Evolutionary conservation across 2,888 invertebrate genomes (phyloP).

Genomic region (Cyclophora albipunctata): DNA sequence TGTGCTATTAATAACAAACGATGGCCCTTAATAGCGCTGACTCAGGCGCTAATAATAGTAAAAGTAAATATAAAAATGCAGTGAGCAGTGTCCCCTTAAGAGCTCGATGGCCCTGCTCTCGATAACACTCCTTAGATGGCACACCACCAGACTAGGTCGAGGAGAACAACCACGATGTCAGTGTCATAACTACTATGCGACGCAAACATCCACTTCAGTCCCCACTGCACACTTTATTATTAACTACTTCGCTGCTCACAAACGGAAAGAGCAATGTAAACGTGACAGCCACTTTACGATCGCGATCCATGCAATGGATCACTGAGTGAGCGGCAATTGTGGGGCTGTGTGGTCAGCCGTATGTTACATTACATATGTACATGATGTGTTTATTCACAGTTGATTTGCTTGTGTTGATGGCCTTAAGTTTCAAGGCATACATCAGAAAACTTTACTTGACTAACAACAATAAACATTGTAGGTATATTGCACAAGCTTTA

Average conservation of each 20-base stretch:
- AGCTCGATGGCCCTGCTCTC: conserved; percentile 71
- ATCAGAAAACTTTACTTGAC: background rate
- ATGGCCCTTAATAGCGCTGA: too few relatives aligned
- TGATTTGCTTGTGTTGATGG: conserved; percentile 45
- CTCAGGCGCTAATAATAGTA: too few relatives aligned
- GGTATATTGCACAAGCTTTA: too few relatives aligned
- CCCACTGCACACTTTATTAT: conserved; percentile 37
- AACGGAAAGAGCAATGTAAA: conserved; percentile 9
- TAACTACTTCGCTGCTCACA: conserved; percentile 1
- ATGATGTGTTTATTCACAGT: conserved; percentile 40
- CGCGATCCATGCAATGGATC: conserved; percentile 10
- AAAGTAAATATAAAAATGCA: conserved; percentile 29
- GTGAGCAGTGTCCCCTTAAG: conserved; percentile 59
- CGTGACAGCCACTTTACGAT: conserved; percentile 6
- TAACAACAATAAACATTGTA: too few relatives aligned
- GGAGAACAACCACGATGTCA: conserved; percentile 69
- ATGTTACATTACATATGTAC: conserved; percentile 35
- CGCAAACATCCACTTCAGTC: conserved; percentile 20
- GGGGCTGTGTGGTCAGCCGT: conserved; percentile 53
- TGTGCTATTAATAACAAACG: too few relatives aligned
- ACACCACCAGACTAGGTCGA: conserved; percentile 72
- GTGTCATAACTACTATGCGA: conserved; percentile 54
- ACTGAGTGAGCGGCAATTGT: conserved; percentile 21
- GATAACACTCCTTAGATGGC: conserved; percentile 73
- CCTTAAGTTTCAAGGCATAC: conserved; percentile 42